Conservation (phyloP, 2,888 invertebrate genomes). For the Chaitophorus viminalis region DNA sequence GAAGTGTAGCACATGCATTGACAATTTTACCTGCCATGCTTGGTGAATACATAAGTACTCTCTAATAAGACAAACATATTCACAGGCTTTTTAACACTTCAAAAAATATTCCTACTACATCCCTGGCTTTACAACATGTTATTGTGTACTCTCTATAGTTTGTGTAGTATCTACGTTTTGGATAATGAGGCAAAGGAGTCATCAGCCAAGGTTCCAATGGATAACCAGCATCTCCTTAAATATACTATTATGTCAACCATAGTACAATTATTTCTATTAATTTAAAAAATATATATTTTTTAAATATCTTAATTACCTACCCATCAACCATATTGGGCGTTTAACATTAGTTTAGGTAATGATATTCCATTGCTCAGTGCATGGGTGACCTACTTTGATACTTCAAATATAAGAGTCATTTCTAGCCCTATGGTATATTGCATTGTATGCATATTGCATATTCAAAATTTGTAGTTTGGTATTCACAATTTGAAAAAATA, state of each 20-base stretch:
- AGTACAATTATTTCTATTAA: background rate
- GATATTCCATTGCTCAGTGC: slow-evolving; percentile 11
- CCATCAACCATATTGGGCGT: background rate
- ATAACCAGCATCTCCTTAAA: slow-evolving; percentile 9
- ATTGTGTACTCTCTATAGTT: background rate
- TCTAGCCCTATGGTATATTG: no score
- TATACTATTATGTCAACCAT: background rate
- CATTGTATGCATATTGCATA: no score
- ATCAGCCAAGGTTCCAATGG: slow-evolving; percentile 12
- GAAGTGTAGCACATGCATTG: slow-evolving; percentile 7
- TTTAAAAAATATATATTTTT: background rate
- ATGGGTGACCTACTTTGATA: background rate
- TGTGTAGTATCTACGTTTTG: slow-evolving; percentile 7
- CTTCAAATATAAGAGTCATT: slow-evolving; percentile 7
- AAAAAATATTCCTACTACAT: background rate
- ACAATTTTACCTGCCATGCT: no score
- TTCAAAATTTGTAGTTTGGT: slow-evolving; percentile 14
- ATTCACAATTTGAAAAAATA: background rate
- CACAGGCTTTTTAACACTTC: background rate
- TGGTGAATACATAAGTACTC: background rate
- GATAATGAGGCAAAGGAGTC: background rate
- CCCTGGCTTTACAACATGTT: background rate
- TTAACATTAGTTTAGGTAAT: background rate
- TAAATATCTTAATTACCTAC: background rate
- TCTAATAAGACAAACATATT: background rate